These are phyloP conservation scores for Prionailurus viverrinus DNA, from an alignment of 2,113 vertebrate genomes.

Conservation along the genomic window DNA sequence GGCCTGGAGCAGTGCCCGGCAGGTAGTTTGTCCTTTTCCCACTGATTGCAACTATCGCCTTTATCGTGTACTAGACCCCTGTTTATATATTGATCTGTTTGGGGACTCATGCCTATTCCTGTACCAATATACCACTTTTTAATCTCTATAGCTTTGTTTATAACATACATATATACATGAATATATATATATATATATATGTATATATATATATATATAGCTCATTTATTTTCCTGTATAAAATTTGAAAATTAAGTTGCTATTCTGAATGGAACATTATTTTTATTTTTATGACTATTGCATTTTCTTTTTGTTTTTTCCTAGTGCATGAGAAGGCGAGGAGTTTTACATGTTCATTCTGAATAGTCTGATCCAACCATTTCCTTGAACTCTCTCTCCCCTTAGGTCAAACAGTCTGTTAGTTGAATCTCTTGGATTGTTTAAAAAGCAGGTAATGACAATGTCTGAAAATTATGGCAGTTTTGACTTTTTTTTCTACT, in stretches of 20 bases:
- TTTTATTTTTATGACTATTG: background rate
- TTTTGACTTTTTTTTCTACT: background rate
- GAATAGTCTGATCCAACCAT: background rate
- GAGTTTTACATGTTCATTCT: background rate
- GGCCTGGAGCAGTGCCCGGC: background rate
- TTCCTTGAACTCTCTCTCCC: slow-evolving; percentile 17
- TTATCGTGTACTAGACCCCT: background rate
- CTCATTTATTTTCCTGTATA: background rate
- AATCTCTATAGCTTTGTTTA: background rate
- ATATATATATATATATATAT: background rate
- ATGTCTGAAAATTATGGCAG: background rate
- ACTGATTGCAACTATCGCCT: background rate
- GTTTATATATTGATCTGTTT: background rate
- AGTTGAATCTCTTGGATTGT: background rate
- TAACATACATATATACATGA: no score
- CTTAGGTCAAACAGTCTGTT: background rate
- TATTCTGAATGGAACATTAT: background rate
- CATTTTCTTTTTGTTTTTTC: slow-evolving; percentile 2
- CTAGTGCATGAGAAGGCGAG: background rate
- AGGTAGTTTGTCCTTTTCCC: background rate
- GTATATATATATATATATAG: background rate
- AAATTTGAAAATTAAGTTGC: background rate
- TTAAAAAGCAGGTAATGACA: slow-evolving; percentile 13
- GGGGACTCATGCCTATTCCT: background rate
- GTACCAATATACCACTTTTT: background rate